Conservation (phyloP, 2,113 vertebrate genomes). For the Oryzias woworae region DNA sequence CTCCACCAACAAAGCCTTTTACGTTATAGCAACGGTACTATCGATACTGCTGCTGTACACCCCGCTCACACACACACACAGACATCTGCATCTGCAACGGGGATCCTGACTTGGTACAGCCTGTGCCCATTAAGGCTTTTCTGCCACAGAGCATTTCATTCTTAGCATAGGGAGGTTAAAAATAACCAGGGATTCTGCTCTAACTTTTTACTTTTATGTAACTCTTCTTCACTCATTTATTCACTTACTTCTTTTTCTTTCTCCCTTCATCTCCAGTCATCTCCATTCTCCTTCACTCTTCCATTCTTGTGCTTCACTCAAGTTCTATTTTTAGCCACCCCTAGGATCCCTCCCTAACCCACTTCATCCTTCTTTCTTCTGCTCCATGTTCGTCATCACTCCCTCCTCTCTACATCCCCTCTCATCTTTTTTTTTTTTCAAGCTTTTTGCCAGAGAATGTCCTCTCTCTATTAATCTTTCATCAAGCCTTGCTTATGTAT, state of each 20-base stretch:
- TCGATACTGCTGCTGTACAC: neutral
- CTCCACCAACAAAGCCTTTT: slow-evolving; percentile 22
- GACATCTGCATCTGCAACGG: slow-evolving; percentile 31
- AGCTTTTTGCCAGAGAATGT: slow-evolving; percentile 82
- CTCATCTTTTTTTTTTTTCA: slow-evolving; percentile 54
- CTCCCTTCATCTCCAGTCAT: slow-evolving; percentile 17
- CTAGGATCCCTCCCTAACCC: slow-evolving; percentile 73
- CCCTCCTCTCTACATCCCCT: slow-evolving; percentile 45
- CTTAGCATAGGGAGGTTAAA: slow-evolving; percentile 62
- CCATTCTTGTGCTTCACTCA: slow-evolving; percentile 62
- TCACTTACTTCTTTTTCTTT: slow-evolving; percentile 12
- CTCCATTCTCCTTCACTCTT: slow-evolving; percentile 57
- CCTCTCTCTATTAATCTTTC: slow-evolving; percentile 86
- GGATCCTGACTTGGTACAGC: slow-evolving; percentile 37
- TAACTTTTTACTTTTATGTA: slow-evolving; percentile 54
- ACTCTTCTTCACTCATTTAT: slow-evolving; percentile 29
- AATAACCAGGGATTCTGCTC: slow-evolving; percentile 65
- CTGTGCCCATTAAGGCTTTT: slow-evolving; percentile 64
- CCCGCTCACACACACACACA: neutral
- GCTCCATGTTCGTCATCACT: slow-evolving; percentile 64
- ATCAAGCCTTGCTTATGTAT: slow-evolving; percentile 78
- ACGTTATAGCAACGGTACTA: slow-evolving; percentile 21
- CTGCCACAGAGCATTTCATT: slow-evolving; percentile 55
- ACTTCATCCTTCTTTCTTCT: slow-evolving; percentile 54
- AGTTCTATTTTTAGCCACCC: slow-evolving; percentile 91